Conservation (phyloP, 2,888 invertebrate genomes). For the Eupithecia subfuscata region DNA sequence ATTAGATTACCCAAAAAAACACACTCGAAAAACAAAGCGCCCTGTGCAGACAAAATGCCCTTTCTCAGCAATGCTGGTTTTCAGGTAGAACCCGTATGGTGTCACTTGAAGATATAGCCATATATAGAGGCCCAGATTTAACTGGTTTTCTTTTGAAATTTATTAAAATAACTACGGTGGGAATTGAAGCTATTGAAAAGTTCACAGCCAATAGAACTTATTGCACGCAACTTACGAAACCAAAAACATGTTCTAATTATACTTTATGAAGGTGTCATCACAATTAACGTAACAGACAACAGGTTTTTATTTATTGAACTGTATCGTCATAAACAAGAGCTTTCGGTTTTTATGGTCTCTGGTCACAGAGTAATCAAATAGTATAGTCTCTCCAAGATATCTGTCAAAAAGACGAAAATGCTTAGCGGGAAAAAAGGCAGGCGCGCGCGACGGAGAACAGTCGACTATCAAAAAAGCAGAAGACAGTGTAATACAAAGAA, state of each 20-base stretch:
- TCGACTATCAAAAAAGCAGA: neutral
- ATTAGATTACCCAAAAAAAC: neutral
- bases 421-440: neutral
- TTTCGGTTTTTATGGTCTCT: conserved; percentile 55
- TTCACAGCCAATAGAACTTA: conserved; percentile 25
- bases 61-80: neutral
- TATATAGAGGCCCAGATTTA: neutral
- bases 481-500: neutral
- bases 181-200: conserved; percentile 12
- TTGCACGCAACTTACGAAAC: conserved; percentile 24
- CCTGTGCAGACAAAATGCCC: neutral
- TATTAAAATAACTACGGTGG: conserved; percentile 12
- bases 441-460: neutral
- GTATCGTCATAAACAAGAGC: conserved; percentile 57
- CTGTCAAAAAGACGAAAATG: neutral
- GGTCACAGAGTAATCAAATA: conserved; percentile 6
- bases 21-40: neutral
- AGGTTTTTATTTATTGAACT: conserved; percentile 47
- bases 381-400: neutral
- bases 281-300: conserved; percentile 56
- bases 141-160: neutral
- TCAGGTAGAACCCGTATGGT: neutral
- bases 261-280: conserved; percentile 48
- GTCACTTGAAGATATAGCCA: neutral
- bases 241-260: conserved; percentile 43